Conservation (phyloP, 2,888 invertebrate species). For the Ptychoptera contaminata region DNA sequence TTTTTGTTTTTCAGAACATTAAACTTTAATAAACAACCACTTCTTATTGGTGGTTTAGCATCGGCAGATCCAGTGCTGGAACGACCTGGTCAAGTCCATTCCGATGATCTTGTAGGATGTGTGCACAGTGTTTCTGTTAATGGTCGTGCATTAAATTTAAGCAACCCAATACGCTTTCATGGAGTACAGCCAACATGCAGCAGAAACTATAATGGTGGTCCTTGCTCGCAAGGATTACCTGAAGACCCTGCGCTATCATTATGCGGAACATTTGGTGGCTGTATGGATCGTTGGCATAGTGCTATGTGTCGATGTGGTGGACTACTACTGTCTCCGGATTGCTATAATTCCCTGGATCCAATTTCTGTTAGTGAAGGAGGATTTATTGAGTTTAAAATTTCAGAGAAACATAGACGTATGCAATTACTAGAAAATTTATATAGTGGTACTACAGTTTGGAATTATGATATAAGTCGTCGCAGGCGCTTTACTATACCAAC, state of each 20-base stretch:
- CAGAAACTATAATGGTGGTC: conserved; percentile 47
- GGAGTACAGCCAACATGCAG: conserved; percentile 64
- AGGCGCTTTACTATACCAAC: conserved; percentile 24
- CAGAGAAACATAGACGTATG: conserved; percentile 75
- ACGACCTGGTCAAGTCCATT: conserved; percentile 75
- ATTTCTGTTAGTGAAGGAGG: conserved; percentile 64
- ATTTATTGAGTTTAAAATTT: conserved; percentile 59
- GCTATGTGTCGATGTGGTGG: conserved; percentile 56
- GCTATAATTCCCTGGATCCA: conserved; percentile 60
- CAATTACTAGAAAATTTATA: conserved; percentile 70
- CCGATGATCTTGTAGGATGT: conserved; percentile 89
- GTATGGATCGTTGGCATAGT: conserved; percentile 73
- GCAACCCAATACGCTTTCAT: conserved; percentile 54
- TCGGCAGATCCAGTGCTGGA: conserved; percentile 77
- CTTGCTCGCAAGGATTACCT: conserved; percentile 36
- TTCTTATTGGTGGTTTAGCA: conserved; percentile 71
- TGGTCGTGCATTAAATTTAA: conserved; percentile 66
- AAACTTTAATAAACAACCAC: conserved; percentile 77
- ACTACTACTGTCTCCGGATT: conserved; percentile 59
- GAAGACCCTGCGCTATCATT: conserved; percentile 26
- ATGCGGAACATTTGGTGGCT: conserved; percentile 50
- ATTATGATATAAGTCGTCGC: conserved; percentile 23
- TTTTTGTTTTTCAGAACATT: conserved; percentile 61
- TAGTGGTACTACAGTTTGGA: conserved; percentile 55
- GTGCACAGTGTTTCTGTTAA: conserved; percentile 82